These are phyloP conservation scores for Amaurobius ferox DNA, from an alignment of 2,888 invertebrate species.

Conservation along the genomic window DNA sequence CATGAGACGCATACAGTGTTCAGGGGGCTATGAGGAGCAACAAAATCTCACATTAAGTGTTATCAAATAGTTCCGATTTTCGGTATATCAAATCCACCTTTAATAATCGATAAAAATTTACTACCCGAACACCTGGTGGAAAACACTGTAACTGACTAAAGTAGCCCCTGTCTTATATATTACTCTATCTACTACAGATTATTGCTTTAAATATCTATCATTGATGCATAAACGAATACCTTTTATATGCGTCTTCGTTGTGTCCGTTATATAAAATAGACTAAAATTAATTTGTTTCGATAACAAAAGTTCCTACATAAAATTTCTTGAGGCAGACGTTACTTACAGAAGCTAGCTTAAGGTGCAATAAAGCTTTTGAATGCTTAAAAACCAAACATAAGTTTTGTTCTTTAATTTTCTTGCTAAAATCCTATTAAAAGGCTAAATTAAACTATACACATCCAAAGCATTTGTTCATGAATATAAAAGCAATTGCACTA, in stretches of 20 bases:
- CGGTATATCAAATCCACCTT: slow-evolving; percentile 25
- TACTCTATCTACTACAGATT: slow-evolving; percentile 11
- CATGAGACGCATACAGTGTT: not conserved
- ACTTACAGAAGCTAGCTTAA: too few relatives aligned
- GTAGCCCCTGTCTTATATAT: slow-evolving; percentile 12
- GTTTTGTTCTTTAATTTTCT: too few relatives aligned
- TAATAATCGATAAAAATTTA: slow-evolving; percentile 58
- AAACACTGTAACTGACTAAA: slow-evolving; percentile 29
- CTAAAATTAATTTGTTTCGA: too few relatives aligned
- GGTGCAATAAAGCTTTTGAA: too few relatives aligned
- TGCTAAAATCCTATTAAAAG: too few relatives aligned
- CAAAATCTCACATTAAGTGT: slow-evolving; percentile 39
- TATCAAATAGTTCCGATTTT: slow-evolving; percentile 11
- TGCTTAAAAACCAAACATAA: too few relatives aligned
- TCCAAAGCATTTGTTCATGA: too few relatives aligned
- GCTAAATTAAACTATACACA: too few relatives aligned
- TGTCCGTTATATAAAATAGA: not conserved
- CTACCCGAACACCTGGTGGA: slow-evolving; percentile 30
- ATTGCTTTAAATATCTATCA: slow-evolving; percentile 46
- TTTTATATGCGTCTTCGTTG: not conserved
- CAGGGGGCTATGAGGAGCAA: slow-evolving; percentile 11
- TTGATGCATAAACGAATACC: not conserved
- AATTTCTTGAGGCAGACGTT: too few relatives aligned
- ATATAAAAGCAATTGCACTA: too few relatives aligned
- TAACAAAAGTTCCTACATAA: too few relatives aligned